These are phyloP conservation scores for Mercenaria mercenaria DNA, from an alignment of 1,140 invertebrate genomes.

Conservation along the genomic window DNA sequence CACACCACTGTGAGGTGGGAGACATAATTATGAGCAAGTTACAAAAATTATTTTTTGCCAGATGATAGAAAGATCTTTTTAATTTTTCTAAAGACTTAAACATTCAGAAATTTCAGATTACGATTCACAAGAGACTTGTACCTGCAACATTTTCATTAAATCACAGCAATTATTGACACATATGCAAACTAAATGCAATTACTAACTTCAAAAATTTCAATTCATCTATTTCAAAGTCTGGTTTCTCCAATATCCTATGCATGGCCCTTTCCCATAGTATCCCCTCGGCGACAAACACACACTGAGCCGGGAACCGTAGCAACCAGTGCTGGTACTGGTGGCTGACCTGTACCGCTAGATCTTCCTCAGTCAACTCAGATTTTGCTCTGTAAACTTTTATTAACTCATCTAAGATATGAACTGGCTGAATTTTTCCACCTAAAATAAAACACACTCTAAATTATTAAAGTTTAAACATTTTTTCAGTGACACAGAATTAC, in stretches of 20 bases:
- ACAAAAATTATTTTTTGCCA: too few relatives aligned
- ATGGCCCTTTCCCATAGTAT: conserved; percentile 82
- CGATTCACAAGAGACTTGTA: too few relatives aligned
- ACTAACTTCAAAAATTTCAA: conserved; percentile 74
- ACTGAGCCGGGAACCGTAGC: conserved; percentile 83
- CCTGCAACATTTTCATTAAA: too few relatives aligned
- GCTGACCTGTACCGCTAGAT: conserved; percentile 73
- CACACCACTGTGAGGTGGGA: too few relatives aligned
- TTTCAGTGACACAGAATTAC: too few relatives aligned
- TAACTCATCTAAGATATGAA: conserved; percentile 82
- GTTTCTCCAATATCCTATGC: conserved; percentile 75
- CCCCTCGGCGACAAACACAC: conserved; percentile 81
- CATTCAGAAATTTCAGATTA: too few relatives aligned
- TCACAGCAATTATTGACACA: too few relatives aligned
- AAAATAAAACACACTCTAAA: conserved; percentile 3
- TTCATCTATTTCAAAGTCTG: conserved; percentile 73
- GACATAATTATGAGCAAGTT: too few relatives aligned
- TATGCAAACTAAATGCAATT: too few relatives aligned
- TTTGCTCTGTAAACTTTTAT: conserved; percentile 61
- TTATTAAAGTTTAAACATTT: too few relatives aligned
- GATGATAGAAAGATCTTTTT: too few relatives aligned
- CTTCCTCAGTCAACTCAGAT: conserved; percentile 56
- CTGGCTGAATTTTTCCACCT: conserved; percentile 72
- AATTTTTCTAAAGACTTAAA: too few relatives aligned
- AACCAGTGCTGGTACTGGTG: conserved; percentile 82